A percentile compares a stretch with the other conserved stretches of the same genome.
phyloP scores from a whole-genome alignment of 2,797 vertebrate genomes.

The Paguma larvata region DNA sequence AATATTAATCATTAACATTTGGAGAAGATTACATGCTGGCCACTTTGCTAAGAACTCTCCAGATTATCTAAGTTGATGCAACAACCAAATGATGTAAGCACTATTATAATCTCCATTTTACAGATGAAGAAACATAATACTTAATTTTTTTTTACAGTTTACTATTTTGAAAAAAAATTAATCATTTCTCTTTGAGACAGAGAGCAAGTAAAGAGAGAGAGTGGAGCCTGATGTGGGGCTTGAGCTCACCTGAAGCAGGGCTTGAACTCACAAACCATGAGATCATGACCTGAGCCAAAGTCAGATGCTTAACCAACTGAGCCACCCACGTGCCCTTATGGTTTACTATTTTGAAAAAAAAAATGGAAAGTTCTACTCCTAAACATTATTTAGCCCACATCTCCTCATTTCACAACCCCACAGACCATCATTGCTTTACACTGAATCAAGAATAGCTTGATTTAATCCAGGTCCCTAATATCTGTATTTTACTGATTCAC shows the following conservation, averaged over 20 bases:
- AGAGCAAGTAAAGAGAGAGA: too few species aligned
- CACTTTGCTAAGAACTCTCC: neutral
- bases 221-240: too few species aligned
- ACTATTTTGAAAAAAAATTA: neutral
- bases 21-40: neutral
- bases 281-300: too few species aligned
- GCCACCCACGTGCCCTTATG: too few species aligned
- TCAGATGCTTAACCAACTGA: too few species aligned
- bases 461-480: neutral
- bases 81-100: neutral
- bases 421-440: neutral
- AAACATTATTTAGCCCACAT: neutral
- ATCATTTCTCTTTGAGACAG: too few species aligned
- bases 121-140: neutral
- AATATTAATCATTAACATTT: neutral
- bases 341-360: neutral
- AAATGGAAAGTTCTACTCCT: neutral
- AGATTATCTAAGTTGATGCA: neutral
- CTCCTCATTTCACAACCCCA: neutral
- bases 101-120: neutral
- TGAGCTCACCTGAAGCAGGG: too few species aligned
- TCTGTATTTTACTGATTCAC: neutral
- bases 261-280: too few species aligned
- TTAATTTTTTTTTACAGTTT: neutral
- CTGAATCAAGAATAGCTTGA: conserved; percentile 21